Percentiles rank a stretch among this genome's conserved stretches.
phyloP scores from a whole-genome alignment of 2,888 invertebrate genomes.

The Amphimallon solstitiale region DNA sequence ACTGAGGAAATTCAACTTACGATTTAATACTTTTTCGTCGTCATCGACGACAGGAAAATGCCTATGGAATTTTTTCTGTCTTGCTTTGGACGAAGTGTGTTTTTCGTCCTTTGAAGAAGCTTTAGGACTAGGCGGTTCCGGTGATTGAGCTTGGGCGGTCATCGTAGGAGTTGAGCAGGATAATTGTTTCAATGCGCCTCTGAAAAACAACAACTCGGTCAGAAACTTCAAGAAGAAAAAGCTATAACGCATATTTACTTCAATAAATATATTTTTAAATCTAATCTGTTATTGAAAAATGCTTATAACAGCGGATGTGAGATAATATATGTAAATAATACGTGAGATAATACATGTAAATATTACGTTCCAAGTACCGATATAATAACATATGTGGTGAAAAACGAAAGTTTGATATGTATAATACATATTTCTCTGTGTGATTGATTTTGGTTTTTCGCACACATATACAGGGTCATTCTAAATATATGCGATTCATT shows the following conservation, averaged over 20 bases:
- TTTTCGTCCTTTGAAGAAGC: slow-evolving; percentile 37
- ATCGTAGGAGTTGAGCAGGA: slow-evolving; percentile 68
- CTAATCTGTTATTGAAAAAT: slow-evolving; percentile 18
- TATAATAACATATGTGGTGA: too few relatives aligned
- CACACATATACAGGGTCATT: too few relatives aligned
- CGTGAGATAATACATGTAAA: slow-evolving; percentile 65
- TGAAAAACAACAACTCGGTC: slow-evolving; percentile 56
- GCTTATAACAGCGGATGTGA: not conserved
- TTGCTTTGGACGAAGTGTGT: slow-evolving; percentile 72
- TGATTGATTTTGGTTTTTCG: too few relatives aligned
- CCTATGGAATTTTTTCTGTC: slow-evolving; percentile 90
- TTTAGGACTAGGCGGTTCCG: slow-evolving; percentile 62
- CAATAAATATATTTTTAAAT: not conserved
- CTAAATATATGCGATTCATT: too few relatives aligned
- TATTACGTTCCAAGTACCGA: not conserved
- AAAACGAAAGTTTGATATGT: too few relatives aligned
- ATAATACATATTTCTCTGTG: too few relatives aligned
- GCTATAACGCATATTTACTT: too few relatives aligned
- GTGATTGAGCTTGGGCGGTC: slow-evolving; percentile 61
- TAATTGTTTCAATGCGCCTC: slow-evolving; percentile 69
- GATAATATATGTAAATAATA: slow-evolving; percentile 50
- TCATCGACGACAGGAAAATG: slow-evolving; percentile 86
- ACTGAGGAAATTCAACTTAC: slow-evolving; percentile 66
- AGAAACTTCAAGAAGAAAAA: too few relatives aligned
- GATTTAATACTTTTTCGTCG: slow-evolving; percentile 87